Evolutionary conservation across 2,888 invertebrate genomes (phyloP).

Genomic region (Amorpha juglandis): DNA sequence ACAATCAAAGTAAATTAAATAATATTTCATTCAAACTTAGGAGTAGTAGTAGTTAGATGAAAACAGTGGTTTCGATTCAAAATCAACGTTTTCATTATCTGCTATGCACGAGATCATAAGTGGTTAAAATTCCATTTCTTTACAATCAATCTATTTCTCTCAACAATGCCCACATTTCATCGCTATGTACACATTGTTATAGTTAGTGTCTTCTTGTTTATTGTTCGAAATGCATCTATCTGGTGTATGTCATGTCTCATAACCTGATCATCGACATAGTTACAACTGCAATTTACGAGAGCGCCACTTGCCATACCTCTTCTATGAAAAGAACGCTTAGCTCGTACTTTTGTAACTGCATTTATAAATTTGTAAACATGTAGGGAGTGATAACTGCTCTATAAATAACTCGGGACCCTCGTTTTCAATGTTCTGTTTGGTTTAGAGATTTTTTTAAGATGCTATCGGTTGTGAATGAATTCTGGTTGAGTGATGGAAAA

Average conservation of each 20-base stretch:
- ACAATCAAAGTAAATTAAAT: no score
- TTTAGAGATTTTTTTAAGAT: conserved; percentile 28
- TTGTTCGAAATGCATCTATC: conserved; percentile 56
- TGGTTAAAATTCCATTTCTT: not conserved
- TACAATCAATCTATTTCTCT: not conserved
- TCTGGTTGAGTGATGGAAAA: conserved; percentile 1
- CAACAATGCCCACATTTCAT: conserved; percentile 26
- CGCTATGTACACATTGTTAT: conserved; percentile 39
- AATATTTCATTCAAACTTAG: no score
- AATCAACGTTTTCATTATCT: no score
- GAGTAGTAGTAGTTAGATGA: no score
- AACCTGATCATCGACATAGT: conserved; percentile 1
- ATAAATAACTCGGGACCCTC: conserved; percentile 42
- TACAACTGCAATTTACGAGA: not conserved
- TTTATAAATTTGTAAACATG: conserved; percentile 30
- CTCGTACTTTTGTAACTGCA: not conserved
- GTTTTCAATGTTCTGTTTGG: conserved; percentile 28
- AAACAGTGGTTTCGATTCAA: no score
- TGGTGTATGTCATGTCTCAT: conserved; percentile 56
- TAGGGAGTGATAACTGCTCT: conserved; percentile 50
- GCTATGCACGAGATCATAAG: not conserved
- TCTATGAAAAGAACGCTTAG: not conserved
- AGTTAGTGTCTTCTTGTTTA: conserved; percentile 65
- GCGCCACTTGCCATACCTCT: not conserved
- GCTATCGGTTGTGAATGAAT: not conserved